These are phyloP conservation scores for Galbula dea DNA, from an alignment of 2,113 vertebrate genomes.

Conservation along the genomic window DNA sequence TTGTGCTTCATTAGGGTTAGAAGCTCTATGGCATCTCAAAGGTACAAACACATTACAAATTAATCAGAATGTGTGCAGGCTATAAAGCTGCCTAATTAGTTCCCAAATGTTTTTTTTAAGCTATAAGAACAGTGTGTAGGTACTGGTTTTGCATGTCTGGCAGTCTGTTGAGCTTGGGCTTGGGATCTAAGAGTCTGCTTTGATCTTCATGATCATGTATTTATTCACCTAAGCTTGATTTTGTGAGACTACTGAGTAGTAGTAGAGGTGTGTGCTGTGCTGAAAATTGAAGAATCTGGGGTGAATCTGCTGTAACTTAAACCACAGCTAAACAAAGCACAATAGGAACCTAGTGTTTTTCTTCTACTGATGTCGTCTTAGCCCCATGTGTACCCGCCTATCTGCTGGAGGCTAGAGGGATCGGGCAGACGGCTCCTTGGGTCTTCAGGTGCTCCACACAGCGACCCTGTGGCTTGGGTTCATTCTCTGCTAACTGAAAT, in stretches of 20 bases:
- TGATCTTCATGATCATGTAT: fast-evolving
- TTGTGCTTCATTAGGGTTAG: neutral
- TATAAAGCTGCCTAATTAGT: neutral
- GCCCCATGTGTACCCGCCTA: neutral
- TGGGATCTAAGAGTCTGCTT: neutral
- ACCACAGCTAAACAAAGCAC: neutral
- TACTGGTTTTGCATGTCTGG: neutral
- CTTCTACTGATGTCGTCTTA: neutral
- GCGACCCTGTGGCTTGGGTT: neutral
- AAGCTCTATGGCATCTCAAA: neutral
- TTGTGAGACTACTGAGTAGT: neutral
- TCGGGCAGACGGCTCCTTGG: neutral
- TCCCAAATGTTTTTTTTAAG: neutral
- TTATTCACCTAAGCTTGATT: neutral
- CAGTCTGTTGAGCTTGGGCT: neutral
- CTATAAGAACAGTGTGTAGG: neutral
- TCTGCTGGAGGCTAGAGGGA: neutral
- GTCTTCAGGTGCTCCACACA: neutral
- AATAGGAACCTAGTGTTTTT: neutral
- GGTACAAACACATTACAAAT: neutral
- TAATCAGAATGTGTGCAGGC: neutral
- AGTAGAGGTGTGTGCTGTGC: neutral
- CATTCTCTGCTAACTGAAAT: neutral
- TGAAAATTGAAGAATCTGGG: neutral
- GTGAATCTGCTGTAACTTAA: neutral